These are phyloP conservation scores for Calcarius lapponicus DNA, from an alignment of 2,797 vertebrate species.

Conservation along the genomic window DNA sequence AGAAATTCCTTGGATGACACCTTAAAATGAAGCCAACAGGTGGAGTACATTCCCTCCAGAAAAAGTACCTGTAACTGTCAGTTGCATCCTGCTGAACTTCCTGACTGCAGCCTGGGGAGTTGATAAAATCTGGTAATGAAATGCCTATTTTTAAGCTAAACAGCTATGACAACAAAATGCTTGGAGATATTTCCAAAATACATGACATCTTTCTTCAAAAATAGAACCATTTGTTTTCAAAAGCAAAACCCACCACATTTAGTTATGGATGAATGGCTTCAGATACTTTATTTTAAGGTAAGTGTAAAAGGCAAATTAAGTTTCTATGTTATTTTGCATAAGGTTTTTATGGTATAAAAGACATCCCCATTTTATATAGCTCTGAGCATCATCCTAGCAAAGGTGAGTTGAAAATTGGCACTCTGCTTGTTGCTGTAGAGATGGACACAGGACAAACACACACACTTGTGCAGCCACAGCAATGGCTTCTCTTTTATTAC, in stretches of 20 bases:
- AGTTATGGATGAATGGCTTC: background rate
- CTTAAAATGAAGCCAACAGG: background rate
- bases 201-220: background rate
- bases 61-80: background rate
- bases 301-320: background rate
- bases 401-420: background rate
- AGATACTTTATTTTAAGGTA: background rate
- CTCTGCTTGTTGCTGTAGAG: background rate
- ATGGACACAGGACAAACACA: background rate
- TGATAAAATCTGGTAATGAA: background rate
- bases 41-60: background rate
- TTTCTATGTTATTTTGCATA: background rate
- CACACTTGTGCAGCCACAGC: background rate
- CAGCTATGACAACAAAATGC: background rate
- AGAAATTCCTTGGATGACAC: background rate
- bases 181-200: background rate
- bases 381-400: background rate
- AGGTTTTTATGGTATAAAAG: background rate
- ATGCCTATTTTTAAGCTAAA: background rate
- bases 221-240: background rate
- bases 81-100: constrained; percentile 1
- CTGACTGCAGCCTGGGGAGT: background rate
- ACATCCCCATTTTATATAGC: background rate
- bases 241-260: background rate
- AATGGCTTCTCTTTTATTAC: background rate